A percentile compares a stretch with the other conserved stretches of the same genome.
These are phyloP conservation scores for Axea sp. DNA, from an alignment of 2,888 invertebrate genomes.

Conservation along the genomic window DNA sequence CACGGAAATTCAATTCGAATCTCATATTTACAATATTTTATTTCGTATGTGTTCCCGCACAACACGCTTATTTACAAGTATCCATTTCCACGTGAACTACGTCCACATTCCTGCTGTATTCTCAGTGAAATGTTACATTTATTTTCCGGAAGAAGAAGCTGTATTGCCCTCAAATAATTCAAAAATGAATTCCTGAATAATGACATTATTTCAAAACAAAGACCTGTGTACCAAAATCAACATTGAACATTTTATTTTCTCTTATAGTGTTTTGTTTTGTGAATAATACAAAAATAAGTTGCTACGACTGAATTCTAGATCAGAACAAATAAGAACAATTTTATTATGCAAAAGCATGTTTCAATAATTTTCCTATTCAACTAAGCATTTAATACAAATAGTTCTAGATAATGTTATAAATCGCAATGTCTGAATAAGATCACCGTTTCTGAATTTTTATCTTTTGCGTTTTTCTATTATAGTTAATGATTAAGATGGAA, in stretches of 20 bases:
- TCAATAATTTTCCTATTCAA: neutral
- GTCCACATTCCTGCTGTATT: constrained; percentile 27
- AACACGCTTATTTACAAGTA: constrained; percentile 33
- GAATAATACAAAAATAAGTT: constrained; percentile 27
- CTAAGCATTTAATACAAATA: neutral
- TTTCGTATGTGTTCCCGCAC: constrained; percentile 1
- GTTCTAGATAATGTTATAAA: too few species aligned
- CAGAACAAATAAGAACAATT: constrained; percentile 17
- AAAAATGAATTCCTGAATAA: constrained; percentile 46
- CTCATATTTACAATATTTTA: constrained; percentile 19
- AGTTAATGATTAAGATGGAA: too few species aligned
- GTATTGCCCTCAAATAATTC: constrained; percentile 33
- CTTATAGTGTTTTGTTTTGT: too few species aligned
- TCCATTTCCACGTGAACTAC: constrained; percentile 16
- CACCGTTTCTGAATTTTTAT: too few species aligned
- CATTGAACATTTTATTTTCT: constrained; percentile 38
- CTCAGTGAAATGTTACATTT: constrained; percentile 30
- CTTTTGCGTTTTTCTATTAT: too few species aligned
- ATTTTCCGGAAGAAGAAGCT: constrained; percentile 36
- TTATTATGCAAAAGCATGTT: neutral
- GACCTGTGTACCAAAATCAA: constrained; percentile 25
- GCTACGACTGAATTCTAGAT: neutral
- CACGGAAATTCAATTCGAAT: constrained; percentile 19
- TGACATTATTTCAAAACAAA: constrained; percentile 43
- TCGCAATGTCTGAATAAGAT: too few species aligned